Evolutionary conservation across 2,113 vertebrate genomes (phyloP).

Genomic region (Talpa occidentalis): DNA sequence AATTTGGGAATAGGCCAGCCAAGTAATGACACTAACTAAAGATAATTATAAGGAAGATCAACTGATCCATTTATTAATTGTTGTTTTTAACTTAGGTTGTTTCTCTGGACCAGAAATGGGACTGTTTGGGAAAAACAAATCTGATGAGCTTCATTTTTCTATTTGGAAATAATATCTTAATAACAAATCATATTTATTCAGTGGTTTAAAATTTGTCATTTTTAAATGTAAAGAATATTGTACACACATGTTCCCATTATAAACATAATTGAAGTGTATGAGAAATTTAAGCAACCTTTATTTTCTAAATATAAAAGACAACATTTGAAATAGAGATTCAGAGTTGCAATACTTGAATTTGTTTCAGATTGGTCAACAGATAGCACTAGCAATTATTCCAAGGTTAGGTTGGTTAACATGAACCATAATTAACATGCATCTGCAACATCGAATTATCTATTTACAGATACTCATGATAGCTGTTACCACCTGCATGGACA

Average conservation of each 20-base stretch:
- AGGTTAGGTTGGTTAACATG: neutral
- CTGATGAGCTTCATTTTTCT: conserved; percentile 19
- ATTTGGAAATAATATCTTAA: conserved; percentile 58
- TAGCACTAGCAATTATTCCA: neutral
- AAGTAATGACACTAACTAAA: neutral
- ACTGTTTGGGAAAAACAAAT: neutral
- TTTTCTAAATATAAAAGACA: conserved; percentile 19
- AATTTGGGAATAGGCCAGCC: conserved; percentile 3
- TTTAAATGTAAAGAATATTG: conserved; percentile 14
- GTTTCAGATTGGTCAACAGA: neutral
- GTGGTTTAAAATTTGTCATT: neutral
- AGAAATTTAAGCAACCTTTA: conserved; percentile 9
- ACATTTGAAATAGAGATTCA: neutral
- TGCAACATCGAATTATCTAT: conserved; percentile 4
- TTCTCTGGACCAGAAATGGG: neutral
- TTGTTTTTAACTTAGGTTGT: conserved; percentile 29
- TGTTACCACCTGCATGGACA: neutral
- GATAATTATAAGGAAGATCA: neutral
- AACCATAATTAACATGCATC: neutral
- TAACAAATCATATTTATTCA: conserved; percentile 27
- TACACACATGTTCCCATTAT: neutral
- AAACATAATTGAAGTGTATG: neutral
- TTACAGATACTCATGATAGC: neutral
- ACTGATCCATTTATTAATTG: neutral
- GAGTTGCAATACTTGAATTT: neutral